phyloP scores from a whole-genome alignment of 2,113 vertebrate genomes.

The Amphilophus citrinellus region DNA sequence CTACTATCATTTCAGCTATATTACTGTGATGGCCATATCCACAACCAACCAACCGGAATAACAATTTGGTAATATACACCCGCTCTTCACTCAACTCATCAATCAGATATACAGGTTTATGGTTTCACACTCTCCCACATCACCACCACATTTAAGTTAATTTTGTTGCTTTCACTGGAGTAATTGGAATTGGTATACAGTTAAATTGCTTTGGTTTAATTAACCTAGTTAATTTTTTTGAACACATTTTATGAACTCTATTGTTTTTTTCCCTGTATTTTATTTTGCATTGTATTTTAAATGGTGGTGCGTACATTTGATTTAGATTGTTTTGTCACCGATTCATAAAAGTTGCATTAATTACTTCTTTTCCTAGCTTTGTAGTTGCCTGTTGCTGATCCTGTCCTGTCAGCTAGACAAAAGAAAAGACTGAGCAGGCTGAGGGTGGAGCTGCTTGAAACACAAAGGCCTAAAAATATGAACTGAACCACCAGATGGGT shows the following conservation, averaged over 20 bases:
- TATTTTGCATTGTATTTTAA: neutral
- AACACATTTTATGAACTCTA: neutral
- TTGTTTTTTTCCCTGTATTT: no score
- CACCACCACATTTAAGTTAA: neutral
- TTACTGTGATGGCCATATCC: neutral
- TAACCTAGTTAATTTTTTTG: neutral
- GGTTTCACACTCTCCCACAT: neutral
- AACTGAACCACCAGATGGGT: neutral
- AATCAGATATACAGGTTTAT: neutral
- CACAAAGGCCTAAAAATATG: neutral
- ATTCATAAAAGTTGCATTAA: neutral
- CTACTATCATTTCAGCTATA: slow-evolving; percentile 27
- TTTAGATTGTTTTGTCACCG: neutral
- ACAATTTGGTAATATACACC: slow-evolving; percentile 4
- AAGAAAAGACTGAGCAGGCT: neutral
- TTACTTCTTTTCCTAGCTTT: neutral
- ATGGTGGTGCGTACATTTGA: neutral
- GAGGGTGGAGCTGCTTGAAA: neutral
- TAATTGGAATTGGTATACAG: neutral
- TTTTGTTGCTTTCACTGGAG: neutral
- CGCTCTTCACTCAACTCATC: neutral
- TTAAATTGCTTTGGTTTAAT: neutral
- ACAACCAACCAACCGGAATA: neutral
- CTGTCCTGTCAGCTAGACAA: neutral
- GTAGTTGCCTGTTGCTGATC: neutral